Evolutionary conservation across 2,888 invertebrate genomes (phyloP), one percentile per base, ranked within the genome.

Genomic region (Clanis bilineata): DNA sequence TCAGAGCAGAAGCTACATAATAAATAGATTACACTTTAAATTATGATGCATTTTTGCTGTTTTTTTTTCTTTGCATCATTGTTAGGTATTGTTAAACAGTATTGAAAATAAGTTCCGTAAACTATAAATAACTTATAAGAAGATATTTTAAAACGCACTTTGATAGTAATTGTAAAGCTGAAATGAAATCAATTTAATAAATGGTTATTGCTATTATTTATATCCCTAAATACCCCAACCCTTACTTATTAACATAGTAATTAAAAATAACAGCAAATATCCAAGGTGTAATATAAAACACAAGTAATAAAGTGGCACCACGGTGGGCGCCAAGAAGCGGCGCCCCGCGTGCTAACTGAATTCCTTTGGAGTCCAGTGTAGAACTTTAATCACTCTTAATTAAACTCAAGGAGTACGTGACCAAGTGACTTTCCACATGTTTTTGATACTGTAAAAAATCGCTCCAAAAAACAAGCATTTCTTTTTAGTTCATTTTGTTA

Each of bases 301-400:
- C 56, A 61, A 63, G 65, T 68, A 70, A 72, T 72, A 69, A 70
- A 73, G 66, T 70, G 64, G 74, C 62, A 69, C 71, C 76, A 65
- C 59, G 75, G 68, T 71, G 76, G 69, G 76, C 76, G 73, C 75
- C 73, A 79, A 73, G 57, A 68, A 28, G 63, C 64, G 61, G 62
- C 59, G 65, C 64, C 59, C 58, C 56, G 54, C 65, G 66, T 18
- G 70, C 72, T 70, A 69, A 72, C 71, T 64, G 70, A 72, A 77
- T 77, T 74, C 66, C 64, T 61, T 63, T 65, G 41, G 71, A 76
- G 76, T 77, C 77, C 76, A 63, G 67, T 66, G 67, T 65, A 77
- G 68, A 80, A 83, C 76, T 83, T 86, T 83, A 83, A 83, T 82
- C 79, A 80, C 77, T 76, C 74, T 86, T 84, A 85, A 87, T 87